phyloP scores from a whole-genome alignment of 2,888 invertebrate species.

The Thymelicus sylvestris region DNA sequence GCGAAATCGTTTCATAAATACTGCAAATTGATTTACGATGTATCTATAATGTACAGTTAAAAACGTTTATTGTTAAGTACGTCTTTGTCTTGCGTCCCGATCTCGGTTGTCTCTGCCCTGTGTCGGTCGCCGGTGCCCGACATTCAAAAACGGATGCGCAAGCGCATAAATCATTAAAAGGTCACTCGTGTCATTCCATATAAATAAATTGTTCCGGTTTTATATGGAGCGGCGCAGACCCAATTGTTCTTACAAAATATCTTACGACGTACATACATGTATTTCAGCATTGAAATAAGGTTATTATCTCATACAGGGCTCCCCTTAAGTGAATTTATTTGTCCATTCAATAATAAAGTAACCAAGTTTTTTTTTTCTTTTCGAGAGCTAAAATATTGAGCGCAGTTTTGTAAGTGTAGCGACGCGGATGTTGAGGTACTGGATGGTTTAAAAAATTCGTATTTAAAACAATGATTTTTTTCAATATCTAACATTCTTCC shows the following conservation, averaged over 20 bases:
- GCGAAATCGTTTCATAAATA: not conserved
- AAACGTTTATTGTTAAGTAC: constrained; percentile 9
- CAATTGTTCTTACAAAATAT: constrained; percentile 63
- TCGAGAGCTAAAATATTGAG: constrained; percentile 62
- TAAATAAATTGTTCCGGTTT: constrained; percentile 47
- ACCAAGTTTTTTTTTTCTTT: constrained; percentile 51
- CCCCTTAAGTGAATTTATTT: constrained; percentile 72
- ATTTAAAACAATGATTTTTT: too few relatives aligned
- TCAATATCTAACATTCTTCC: too few relatives aligned
- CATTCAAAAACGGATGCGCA: constrained; percentile 51
- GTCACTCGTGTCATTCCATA: constrained; percentile 49
- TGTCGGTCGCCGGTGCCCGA: constrained; percentile 34
- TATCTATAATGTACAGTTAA: constrained; percentile 1
- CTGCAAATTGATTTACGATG: not conserved
- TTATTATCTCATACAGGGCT: constrained; percentile 64
- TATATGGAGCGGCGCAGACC: constrained; percentile 43
- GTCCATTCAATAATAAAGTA: constrained; percentile 74
- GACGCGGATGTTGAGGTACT: constrained; percentile 46
- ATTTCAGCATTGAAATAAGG: constrained; percentile 65
- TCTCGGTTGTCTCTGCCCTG: not conserved
- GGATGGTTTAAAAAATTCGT: constrained; percentile 32
- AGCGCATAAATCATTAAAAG: constrained; percentile 57
- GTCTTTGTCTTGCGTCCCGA: constrained; percentile 6
- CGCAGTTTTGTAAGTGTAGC: constrained; percentile 68
- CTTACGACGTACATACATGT: constrained; percentile 48